Conservation (phyloP, 2,113 vertebrate species). For the Pantherophis guttatus region DNA sequence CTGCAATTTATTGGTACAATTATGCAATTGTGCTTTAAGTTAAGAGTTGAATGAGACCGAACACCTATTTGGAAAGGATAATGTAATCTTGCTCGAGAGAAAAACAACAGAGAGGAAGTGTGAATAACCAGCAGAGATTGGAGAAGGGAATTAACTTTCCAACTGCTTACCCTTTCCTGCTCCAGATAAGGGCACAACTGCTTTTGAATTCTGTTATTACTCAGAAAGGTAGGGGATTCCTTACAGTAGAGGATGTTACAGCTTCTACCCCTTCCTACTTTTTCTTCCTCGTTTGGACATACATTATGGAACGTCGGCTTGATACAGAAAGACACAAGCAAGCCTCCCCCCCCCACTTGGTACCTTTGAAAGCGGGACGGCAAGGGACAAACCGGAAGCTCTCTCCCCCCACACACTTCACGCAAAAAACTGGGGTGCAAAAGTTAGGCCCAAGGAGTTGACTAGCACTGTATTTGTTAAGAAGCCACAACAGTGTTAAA, state of each 20-base stretch:
- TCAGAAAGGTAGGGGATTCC: not conserved
- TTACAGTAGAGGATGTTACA: too few relatives aligned
- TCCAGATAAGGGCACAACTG: not conserved
- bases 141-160: not conserved
- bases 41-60: not conserved
- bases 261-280: not conserved
- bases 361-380: not conserved
- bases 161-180: not conserved
- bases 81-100: not conserved
- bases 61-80: not conserved
- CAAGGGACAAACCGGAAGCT: not conserved
- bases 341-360: not conserved
- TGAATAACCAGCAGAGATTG: not conserved
- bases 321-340: not conserved
- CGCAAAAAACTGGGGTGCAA: not conserved
- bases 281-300: not conserved
- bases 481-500: not conserved
- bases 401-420: fast-evolving
- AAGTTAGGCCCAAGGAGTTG: not conserved
- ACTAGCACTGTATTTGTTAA: not conserved
- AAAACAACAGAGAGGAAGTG: not conserved
- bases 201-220: not conserved
- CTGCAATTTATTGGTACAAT: not conserved
- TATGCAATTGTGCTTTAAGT: not conserved
- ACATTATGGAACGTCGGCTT: not conserved